Percentiles rank a stretch among this genome's conserved stretches.
phyloP scores from a whole-genome alignment of 2,113 vertebrate species.

The Grammomys dolichurus region DNA sequence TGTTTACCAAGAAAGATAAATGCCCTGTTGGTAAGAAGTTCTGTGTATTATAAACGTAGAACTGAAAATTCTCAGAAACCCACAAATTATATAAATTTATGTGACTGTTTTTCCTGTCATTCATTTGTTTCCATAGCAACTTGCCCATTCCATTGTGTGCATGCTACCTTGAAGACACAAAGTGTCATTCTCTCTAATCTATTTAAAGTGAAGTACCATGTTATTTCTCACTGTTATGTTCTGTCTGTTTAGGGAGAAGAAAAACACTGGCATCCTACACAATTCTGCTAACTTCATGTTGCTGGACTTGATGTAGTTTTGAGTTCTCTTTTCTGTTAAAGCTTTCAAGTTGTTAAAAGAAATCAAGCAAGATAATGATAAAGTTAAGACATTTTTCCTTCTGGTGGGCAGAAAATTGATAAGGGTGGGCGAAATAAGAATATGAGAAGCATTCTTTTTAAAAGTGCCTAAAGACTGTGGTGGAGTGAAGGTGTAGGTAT shows the following conservation, averaged over 20 bases:
- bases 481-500: background rate
- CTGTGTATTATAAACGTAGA: constrained; percentile 66
- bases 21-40: constrained; percentile 52
- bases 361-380: constrained; percentile 51
- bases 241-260: background rate
- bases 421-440: constrained; percentile 15
- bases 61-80: constrained; percentile 77
- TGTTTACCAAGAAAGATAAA: constrained; percentile 70
- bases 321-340: constrained; percentile 45
- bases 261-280: constrained; percentile 28
- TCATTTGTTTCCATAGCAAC: constrained; percentile 82
- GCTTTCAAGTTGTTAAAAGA: constrained; percentile 59
- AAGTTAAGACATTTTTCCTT: constrained; percentile 49
- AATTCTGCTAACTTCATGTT: constrained; percentile 10
- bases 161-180: constrained; percentile 83
- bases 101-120: constrained; percentile 69
- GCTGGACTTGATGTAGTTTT: constrained; percentile 8
- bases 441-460: constrained; percentile 10
- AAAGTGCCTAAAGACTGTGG: background rate
- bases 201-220: constrained; percentile 78
- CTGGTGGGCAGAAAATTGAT: constrained; percentile 33
- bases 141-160: constrained; percentile 69
- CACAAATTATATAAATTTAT: constrained; percentile 75
- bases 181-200: constrained; percentile 73
- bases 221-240: constrained; percentile 68